Evolutionary conservation across 2,113 vertebrate species (phyloP).

Genomic region (Brachirus orientalis): DNA sequence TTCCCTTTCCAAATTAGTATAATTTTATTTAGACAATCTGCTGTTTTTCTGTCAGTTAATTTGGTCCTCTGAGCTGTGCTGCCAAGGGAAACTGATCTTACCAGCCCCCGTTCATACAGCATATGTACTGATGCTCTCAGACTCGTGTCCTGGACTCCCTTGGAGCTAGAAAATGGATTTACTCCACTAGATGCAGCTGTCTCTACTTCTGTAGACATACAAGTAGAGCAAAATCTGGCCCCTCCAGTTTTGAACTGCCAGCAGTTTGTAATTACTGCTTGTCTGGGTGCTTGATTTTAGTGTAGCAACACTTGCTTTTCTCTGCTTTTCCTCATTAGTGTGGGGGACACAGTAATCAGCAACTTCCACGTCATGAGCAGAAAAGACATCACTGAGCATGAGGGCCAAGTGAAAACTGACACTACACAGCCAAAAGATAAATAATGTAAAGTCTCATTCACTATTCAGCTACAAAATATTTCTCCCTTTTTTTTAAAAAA

Average conservation of each 20-base stretch:
- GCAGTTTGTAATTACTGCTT: slow-evolving; percentile 51
- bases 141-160: slow-evolving; percentile 43
- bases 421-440: too few species aligned
- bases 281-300: slow-evolving; percentile 12
- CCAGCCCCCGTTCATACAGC: not conserved
- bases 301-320: slow-evolving; percentile 1
- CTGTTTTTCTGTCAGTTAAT: not conserved
- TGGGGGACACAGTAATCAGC: slow-evolving; percentile 21
- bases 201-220: slow-evolving; percentile 56
- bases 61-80: slow-evolving; percentile 12
- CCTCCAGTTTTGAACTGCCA: slow-evolving; percentile 37
- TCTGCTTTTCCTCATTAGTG: slow-evolving; percentile 11
- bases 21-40: not conserved
- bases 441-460: not conserved
- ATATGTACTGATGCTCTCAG: slow-evolving; percentile 11
- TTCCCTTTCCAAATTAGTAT: not conserved
- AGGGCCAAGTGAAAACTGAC: not conserved
- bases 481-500: not conserved
- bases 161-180: slow-evolving; percentile 47
- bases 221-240: slow-evolving; percentile 20
- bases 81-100: slow-evolving; percentile 5
- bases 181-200: slow-evolving; percentile 64
- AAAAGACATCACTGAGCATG: slow-evolving; percentile 1
- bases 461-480: not conserved
- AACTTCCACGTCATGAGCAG: slow-evolving; percentile 18